phyloP scores from a whole-genome alignment of 2,113 vertebrate genomes.

The Mola mola region DNA sequence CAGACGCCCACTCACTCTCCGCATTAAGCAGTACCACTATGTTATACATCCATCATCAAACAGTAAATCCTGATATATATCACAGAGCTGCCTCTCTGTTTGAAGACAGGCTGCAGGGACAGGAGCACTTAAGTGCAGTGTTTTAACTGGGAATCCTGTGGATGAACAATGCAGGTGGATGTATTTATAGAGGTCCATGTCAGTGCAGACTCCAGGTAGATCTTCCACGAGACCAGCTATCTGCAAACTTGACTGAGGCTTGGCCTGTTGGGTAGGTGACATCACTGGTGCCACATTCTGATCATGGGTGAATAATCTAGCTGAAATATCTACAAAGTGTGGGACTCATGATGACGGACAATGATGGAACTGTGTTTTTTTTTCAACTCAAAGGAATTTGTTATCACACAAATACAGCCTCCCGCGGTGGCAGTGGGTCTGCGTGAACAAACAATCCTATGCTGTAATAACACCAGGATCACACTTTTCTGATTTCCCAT shows the following conservation, averaged over 20 bases:
- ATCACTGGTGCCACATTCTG: constrained; percentile 10
- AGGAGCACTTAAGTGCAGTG: constrained; percentile 65
- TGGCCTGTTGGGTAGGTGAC: constrained; percentile 18
- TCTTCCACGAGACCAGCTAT: constrained; percentile 16
- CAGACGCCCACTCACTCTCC: constrained; percentile 38
- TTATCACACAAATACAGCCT: too few relatives aligned
- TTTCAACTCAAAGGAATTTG: too few relatives aligned
- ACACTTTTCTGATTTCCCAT: too few relatives aligned
- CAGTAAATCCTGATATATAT: constrained; percentile 48
- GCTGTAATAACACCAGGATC: too few relatives aligned
- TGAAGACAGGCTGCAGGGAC: constrained; percentile 44
- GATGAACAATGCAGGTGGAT: constrained; percentile 40
- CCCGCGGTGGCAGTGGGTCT: too few relatives aligned
- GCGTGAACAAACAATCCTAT: too few relatives aligned
- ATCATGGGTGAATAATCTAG: constrained; percentile 59
- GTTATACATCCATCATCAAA: background rate
- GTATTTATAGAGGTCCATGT: constrained; percentile 61
- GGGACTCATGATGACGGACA: constrained; percentile 17
- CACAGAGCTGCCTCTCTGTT: constrained; percentile 38
- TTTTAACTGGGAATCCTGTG: constrained; percentile 52
- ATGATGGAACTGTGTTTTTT: background rate
- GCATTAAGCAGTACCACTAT: too few relatives aligned
- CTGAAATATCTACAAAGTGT: constrained; percentile 42
- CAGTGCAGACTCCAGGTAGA: constrained; percentile 36
- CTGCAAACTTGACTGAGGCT: constrained; percentile 3